phyloP scores from a whole-genome alignment of 2,888 invertebrate genomes.

The Malachius bipustulatus region DNA sequence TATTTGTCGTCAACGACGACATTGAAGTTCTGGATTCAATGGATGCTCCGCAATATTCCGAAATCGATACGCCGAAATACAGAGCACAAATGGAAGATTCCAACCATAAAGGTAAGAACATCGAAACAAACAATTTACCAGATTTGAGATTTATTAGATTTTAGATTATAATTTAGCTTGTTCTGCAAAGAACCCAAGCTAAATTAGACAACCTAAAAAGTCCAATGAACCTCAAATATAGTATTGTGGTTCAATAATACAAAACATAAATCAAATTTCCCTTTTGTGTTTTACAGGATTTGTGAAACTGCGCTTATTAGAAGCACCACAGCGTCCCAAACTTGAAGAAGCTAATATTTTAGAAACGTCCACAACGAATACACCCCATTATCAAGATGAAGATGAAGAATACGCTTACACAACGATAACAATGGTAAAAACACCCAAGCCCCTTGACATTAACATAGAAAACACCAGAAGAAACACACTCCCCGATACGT shows the following conservation, averaged over 20 bases:
- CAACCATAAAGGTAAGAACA: slow-evolving; percentile 31
- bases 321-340: too few species aligned
- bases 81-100: slow-evolving; percentile 48
- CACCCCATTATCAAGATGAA: neutral
- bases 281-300: slow-evolving; percentile 48
- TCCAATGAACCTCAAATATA: too few species aligned
- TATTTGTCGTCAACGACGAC: slow-evolving; percentile 61
- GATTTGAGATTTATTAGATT: neutral
- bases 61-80: slow-evolving; percentile 49
- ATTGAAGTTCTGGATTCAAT: slow-evolving; percentile 56
- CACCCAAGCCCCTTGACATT: slow-evolving; percentile 44
- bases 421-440: slow-evolving; percentile 47
- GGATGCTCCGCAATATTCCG: slow-evolving; percentile 46
- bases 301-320: slow-evolving; percentile 43
- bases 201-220: too few species aligned
- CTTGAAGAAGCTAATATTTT: too few species aligned
- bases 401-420: slow-evolving; percentile 41
- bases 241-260: too few species aligned
- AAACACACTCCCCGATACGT: slow-evolving; percentile 42
- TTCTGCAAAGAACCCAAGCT: too few species aligned
- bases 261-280: neutral
- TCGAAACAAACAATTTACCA: slow-evolving; percentile 12
- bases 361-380: too few species aligned
- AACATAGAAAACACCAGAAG: slow-evolving; percentile 34
- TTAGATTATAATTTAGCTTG: neutral